Percentiles rank a stretch among this genome's conserved stretches.
These are phyloP conservation scores for Channallabes apus DNA, from an alignment of 2,797 vertebrate genomes.

Conservation along the genomic window DNA sequence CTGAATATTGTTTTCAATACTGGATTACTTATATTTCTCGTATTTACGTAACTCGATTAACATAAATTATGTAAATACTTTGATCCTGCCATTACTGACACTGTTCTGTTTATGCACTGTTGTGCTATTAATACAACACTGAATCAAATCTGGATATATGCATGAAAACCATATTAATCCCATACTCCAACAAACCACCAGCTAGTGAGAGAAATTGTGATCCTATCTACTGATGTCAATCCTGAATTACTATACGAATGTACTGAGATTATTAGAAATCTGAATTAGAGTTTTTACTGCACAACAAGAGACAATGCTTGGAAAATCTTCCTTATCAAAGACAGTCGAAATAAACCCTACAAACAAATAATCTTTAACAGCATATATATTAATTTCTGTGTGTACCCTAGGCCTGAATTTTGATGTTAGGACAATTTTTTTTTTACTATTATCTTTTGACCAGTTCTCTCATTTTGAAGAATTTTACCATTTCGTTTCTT, in stretches of 20 bases:
- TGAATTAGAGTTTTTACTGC: slow-evolving; percentile 35
- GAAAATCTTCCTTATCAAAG: slow-evolving; percentile 15
- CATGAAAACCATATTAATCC: background rate
- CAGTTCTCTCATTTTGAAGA: background rate
- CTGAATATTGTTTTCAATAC: background rate
- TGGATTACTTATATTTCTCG: background rate
- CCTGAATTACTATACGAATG: slow-evolving; percentile 7
- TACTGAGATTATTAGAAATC: background rate
- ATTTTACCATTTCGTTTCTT: background rate
- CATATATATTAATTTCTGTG: too few relatives aligned
- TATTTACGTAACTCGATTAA: background rate
- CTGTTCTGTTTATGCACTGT: background rate
- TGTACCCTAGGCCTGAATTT: background rate
- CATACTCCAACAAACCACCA: background rate
- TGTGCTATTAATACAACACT: background rate
- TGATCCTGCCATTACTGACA: background rate
- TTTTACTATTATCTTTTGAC: background rate
- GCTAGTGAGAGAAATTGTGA: background rate
- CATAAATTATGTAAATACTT: background rate
- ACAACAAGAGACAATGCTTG: background rate
- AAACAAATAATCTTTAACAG: background rate
- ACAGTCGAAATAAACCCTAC: background rate
- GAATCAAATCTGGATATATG: background rate
- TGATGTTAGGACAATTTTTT: background rate
- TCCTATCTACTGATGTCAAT: background rate